Evolutionary conservation across 2,113 vertebrate species (phyloP), one percentile per base, ranked within the genome.

Genomic region (Cyanistes caeruleus): DNA sequence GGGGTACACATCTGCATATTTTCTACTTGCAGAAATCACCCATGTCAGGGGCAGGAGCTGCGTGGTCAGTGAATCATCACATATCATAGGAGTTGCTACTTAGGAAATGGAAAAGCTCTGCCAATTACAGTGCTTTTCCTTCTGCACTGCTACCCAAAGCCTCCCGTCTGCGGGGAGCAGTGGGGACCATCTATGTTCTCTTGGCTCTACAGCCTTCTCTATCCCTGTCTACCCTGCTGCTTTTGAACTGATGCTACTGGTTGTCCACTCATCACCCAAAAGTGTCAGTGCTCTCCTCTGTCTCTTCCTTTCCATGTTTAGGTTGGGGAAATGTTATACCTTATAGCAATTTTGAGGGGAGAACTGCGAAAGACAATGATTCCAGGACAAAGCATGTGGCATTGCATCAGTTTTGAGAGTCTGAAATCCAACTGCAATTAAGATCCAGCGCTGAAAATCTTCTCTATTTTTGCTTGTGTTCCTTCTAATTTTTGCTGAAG

Each of bases 141-240:
- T 18, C 60, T 33, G 14, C 41, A 15, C 10, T 2, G 0, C 30
- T 60, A 15, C 15, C 21, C 41, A 80, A 55, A 73, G 14, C n/a
- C 37, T 84, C 33, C 14, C 6, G 30, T 73, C 55, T 73, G 44
- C 0, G 0, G 5, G 31, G 20, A 84, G 23, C 16, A 25, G 23
- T 7, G 23, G 11, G 11, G 33, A 14, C 7, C 51, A 13, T 43
- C 39, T 28, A 12, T 65, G 13, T 70, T n/a, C 35, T 20, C 43
- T 49, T 58, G 51, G 17, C 9, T 31, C 22, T 33, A 21, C 69
- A 60, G 8, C 21, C 19, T 41, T 53, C 39, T 48, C 37, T 94
- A 19, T 48, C 80, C 21, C 59, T 89, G 64, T 19, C 22, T 58
- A 12, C 17, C 13, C 17, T 55, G 4, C 35, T 68, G 6, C 43